Base-by-base conservation (phyloP, 2,797 vertebrate genomes). In the Pelobates cultripes region DNA sequence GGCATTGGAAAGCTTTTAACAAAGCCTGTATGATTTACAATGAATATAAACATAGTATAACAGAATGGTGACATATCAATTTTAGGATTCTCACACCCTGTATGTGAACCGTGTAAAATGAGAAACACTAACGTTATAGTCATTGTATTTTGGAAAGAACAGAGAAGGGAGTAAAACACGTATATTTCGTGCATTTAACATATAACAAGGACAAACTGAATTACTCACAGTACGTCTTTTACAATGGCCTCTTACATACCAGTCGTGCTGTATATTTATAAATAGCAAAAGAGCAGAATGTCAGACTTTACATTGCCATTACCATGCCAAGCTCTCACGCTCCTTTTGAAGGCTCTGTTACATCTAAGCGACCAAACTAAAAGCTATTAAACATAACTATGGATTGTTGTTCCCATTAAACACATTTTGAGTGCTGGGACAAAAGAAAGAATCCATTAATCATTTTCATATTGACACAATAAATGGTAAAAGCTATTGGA, bases 1-100 rank as follows among this genome's bases (percentile, higher is more conserved):
- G 43, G 53, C 81, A 70, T 83, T 83, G 75, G 4, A 45, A 70
- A 64, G 71, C 71, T 79, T 83, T 83, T 83, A 69, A 64, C 55
- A 9, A 75, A 74, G 66, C 28, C 55, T 60, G n/a, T n/a, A n/a
- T n/a, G n/a, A 44, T 47, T 47, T 47, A 9, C 45, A 47, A 47
- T 43, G 55, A 80, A 80, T 75, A 63, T 76, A 14, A 42, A 57
- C 4, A 47, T 10, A 53, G 45, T 43, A 45, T 66, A 55, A 73
- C 47, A 51, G 47, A 45, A 72, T 15, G 28, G 17, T 43, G 67
- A 44, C 51, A 66, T 55, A 44, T 10, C 68, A 77, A 60, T 83
- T 82, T 73, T 41, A 60, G 4, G 47, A 61, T 42, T 78, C 5
- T 47, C 17, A 69, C 45, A 9, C 43, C 63, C 44, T 81, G 15